phyloP scores from a whole-genome alignment of 2,888 invertebrate species.

The Linyphia triangularis region DNA sequence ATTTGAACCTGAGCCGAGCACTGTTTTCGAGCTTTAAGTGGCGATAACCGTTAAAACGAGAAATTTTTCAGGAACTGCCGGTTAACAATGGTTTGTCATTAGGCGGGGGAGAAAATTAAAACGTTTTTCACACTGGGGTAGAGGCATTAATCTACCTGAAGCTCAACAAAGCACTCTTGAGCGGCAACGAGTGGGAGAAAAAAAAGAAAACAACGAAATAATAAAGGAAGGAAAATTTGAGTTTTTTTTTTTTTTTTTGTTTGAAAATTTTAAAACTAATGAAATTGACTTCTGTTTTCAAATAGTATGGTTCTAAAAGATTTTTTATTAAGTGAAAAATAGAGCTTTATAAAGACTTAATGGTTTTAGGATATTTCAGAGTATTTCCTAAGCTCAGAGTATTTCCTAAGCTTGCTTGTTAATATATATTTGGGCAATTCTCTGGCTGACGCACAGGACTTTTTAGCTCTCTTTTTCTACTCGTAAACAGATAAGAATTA shows the following conservation, averaged over 20 bases:
- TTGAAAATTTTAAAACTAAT: no score
- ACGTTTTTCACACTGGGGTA: conserved; percentile 52
- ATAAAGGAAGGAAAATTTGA: no score
- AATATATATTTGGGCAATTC: no score
- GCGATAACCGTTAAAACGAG: conserved; percentile 69
- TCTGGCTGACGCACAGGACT: no score
- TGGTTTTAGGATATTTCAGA: neutral
- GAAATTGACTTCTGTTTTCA: conserved; percentile 22
- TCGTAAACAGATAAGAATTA: no score
- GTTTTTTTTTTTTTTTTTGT: no score
- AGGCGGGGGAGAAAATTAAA: conserved; percentile 64
- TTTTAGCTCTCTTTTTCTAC: no score
- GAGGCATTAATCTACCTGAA: conserved; percentile 62
- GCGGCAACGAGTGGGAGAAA: conserved; percentile 12
- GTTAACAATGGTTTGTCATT: conserved; percentile 70
- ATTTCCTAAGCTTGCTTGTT: no score
- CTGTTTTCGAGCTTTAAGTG: conserved; percentile 44
- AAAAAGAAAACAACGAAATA: neutral
- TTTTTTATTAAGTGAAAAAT: neutral
- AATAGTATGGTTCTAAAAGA: neutral
- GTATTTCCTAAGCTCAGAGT: neutral
- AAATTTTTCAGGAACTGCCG: conserved; percentile 49
- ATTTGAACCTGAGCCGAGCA: conserved; percentile 52
- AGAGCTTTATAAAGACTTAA: neutral
- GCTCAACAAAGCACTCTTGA: conserved; percentile 34